These are phyloP conservation scores for Diaphora mendica DNA, from an alignment of 2,888 invertebrate species.

Conservation along the genomic window DNA sequence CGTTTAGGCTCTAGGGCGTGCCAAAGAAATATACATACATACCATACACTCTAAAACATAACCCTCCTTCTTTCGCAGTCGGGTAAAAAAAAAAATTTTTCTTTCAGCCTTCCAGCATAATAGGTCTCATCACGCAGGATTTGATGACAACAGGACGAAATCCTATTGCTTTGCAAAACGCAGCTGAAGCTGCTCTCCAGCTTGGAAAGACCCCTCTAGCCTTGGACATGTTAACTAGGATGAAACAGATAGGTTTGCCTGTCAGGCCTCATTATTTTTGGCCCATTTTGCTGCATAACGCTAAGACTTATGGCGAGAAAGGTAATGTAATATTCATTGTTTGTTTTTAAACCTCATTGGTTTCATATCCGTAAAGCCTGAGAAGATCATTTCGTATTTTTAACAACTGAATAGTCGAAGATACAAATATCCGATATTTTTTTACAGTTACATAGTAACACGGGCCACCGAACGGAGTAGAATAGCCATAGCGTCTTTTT, in stretches of 20 bases:
- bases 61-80: no score
- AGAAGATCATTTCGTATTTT: not conserved
- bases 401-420: no score
- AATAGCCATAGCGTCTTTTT: no score
- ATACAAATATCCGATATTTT: no score
- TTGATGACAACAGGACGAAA: slow-evolving; percentile 80
- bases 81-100: no score
- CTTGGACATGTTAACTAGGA: slow-evolving; percentile 75
- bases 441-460: no score
- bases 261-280: slow-evolving; percentile 89
- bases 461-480: no score
- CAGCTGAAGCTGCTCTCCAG: slow-evolving; percentile 84
- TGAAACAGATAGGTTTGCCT: slow-evolving; percentile 73
- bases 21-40: no score
- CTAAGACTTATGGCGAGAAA: slow-evolving; percentile 83
- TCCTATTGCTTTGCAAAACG: slow-evolving; percentile 81
- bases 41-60: no score
- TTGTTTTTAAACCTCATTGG: not conserved
- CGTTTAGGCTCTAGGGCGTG: no score
- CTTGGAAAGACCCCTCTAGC: slow-evolving; percentile 76
- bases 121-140: slow-evolving; percentile 77
- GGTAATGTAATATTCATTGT: slow-evolving; percentile 58
- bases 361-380: not conserved
- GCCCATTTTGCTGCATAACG: slow-evolving; percentile 86
- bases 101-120: slow-evolving; percentile 78